Evolutionary conservation across 2,888 invertebrate species (phyloP), one percentile per base, ranked within the genome.

Genomic region (Ophraella communa): DNA sequence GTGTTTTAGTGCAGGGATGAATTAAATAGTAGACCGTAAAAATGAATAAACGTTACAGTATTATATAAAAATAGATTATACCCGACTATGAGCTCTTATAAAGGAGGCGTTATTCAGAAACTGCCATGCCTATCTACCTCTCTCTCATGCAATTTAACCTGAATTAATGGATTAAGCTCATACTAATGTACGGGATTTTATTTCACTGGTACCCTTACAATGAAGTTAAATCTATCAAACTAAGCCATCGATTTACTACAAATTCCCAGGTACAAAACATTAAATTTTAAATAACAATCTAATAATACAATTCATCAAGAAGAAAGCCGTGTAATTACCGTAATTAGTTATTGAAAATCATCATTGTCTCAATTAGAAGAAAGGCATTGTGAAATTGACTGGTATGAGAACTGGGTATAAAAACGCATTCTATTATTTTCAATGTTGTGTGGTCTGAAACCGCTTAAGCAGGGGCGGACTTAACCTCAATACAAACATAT

Each of bases 41-140:
- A n/a, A n/a, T n/a, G n/a, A n/a, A n/a, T n/a, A n/a, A n/a, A n/a
- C n/a, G n/a, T n/a, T n/a, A n/a, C n/a, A n/a, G n/a, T n/a, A 11
- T 5, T 10, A 11, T 5, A 5, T 33, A 11, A 33, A 33, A 11
- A 33, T n/a, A 11, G n/a, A 4, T 33, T 23, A 24, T 23, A 47
- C 47, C 47, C 58, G 58, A 30, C 58, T 35, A 49, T 58, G 58
- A 21, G 8, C n/a, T 35, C 53, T 53, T 23, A 61, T 61, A 64
- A 66, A 66, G 61, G 51, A 66, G 66, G 64, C 64, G 66, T 63
- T 66, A 56, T 66, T 64, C 58, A 64, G 44, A 49, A 59, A 45
- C 49, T 33, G 61, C 56, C 47, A 35, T 47, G 66, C 57, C 44
- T 53, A 63, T 64, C 59, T 64, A 39, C 60, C 66, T 60, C 47